Conservation (phyloP, 2,797 vertebrate species). For the Scyliorhinus canicula region DNA sequence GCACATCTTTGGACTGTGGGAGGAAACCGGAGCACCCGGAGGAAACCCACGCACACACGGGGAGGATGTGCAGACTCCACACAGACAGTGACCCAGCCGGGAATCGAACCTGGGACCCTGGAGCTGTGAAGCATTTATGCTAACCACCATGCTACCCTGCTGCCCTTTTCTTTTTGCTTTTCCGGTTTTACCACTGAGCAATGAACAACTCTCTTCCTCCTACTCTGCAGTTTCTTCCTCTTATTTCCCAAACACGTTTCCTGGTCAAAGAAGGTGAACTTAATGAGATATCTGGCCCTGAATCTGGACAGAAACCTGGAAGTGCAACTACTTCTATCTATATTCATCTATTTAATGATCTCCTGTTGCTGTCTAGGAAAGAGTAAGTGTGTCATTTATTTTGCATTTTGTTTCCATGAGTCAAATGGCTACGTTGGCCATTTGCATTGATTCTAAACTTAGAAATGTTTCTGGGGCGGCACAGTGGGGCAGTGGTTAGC, state of each 20-base stretch:
- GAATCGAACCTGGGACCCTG: too few relatives aligned
- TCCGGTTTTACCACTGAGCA: background rate
- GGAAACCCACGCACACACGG: too few relatives aligned
- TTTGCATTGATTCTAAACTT: background rate
- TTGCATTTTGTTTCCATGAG: background rate
- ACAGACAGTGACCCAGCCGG: too few relatives aligned
- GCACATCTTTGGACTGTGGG: too few relatives aligned
- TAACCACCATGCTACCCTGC: too few relatives aligned
- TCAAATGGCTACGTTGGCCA: background rate
- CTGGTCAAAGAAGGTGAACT: conserved; percentile 62
- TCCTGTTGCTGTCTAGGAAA: conserved; percentile 61
- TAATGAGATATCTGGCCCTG: conserved; percentile 50
- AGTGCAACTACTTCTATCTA: conserved; percentile 51
- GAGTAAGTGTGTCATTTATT: conserved; percentile 43
- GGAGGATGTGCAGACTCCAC: too few relatives aligned
- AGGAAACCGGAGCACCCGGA: too few relatives aligned
- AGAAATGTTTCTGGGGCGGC: background rate
- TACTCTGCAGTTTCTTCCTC: conserved; percentile 52
- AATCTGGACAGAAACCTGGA: conserved; percentile 39
- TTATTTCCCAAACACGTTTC: conserved; percentile 59
- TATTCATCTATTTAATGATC: conserved; percentile 70
- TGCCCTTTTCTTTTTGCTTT: too few relatives aligned
- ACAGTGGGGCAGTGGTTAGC: too few relatives aligned
- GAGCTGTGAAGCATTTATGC: too few relatives aligned
- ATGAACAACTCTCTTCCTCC: background rate